Evolutionary conservation across 2,888 invertebrate species (phyloP).

Genomic region (Agrotis puta): DNA sequence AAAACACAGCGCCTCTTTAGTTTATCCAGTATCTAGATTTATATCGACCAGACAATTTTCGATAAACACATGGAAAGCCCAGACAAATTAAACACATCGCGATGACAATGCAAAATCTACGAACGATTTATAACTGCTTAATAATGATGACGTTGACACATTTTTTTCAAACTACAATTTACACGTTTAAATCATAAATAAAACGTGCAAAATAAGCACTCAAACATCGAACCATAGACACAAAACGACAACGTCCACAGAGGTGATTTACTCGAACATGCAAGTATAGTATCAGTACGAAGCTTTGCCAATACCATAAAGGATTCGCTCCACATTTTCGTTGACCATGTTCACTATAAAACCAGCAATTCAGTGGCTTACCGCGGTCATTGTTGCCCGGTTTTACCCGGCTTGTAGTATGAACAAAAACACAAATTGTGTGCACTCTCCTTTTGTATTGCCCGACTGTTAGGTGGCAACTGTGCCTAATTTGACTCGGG

Average conservation of each 20-base stretch:
- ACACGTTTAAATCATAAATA: constrained; percentile 5
- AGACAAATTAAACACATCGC: not conserved
- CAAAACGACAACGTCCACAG: constrained; percentile 36
- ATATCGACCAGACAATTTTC: no score
- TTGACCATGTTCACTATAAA: constrained; percentile 64
- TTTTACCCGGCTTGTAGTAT: constrained; percentile 42
- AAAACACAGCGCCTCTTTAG: no score
- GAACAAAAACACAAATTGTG: constrained; percentile 64
- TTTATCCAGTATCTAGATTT: no score
- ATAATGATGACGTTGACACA: not conserved
- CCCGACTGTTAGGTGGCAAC: constrained; percentile 61
- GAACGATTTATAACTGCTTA: not conserved
- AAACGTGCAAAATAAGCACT: not conserved
- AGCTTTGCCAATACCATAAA: constrained; percentile 62
- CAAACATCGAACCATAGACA: constrained; percentile 30
- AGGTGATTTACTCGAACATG: constrained; percentile 51
- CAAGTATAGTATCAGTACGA: constrained; percentile 55
- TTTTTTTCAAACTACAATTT: not conserved
- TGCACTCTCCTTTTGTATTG: constrained; percentile 57
- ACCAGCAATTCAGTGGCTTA: constrained; percentile 65
- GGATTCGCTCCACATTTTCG: constrained; percentile 61
- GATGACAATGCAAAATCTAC: not conserved
- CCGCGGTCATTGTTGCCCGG: constrained; percentile 55
- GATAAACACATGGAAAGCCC: not conserved
- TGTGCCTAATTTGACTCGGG: constrained; percentile 57